Evolutionary conservation across 2,113 vertebrate species (phyloP).

Genomic region (Formicarius rufipectus): DNA sequence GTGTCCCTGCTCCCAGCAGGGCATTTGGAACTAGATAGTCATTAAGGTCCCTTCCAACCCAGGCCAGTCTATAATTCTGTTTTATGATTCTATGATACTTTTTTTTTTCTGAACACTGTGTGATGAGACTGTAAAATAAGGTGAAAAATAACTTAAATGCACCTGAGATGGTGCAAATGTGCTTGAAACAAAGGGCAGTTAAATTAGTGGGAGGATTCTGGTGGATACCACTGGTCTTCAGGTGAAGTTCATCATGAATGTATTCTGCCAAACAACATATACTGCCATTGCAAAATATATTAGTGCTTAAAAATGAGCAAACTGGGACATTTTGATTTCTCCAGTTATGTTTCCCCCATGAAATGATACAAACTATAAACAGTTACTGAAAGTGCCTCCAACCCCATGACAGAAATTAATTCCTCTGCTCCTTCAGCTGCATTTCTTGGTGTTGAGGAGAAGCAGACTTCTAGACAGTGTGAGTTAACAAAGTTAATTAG

Average conservation of each 20-base stretch:
- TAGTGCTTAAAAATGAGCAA: background rate
- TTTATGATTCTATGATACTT: background rate
- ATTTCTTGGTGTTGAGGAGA: background rate
- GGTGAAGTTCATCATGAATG: background rate
- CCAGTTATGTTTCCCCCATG: background rate
- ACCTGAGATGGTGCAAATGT: background rate
- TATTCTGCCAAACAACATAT: background rate
- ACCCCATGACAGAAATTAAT: background rate
- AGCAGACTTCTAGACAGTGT: background rate
- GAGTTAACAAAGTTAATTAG: background rate
- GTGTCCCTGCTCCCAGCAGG: rapidly evolving
- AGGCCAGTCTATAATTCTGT: background rate
- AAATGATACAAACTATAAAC: background rate
- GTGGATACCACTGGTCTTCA: background rate
- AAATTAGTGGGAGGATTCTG: background rate
- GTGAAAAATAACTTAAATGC: background rate
- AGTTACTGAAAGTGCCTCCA: background rate
- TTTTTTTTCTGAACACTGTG: background rate
- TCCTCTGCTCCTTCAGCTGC: background rate
- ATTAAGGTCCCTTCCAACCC: background rate
- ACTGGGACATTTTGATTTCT: background rate
- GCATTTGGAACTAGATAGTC: background rate
- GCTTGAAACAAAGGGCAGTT: background rate
- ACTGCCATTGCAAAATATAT: background rate
- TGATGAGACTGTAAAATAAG: background rate